phyloP scores from a whole-genome alignment of 2,113 vertebrate genomes.

The Phyllostomus hastatus region DNA sequence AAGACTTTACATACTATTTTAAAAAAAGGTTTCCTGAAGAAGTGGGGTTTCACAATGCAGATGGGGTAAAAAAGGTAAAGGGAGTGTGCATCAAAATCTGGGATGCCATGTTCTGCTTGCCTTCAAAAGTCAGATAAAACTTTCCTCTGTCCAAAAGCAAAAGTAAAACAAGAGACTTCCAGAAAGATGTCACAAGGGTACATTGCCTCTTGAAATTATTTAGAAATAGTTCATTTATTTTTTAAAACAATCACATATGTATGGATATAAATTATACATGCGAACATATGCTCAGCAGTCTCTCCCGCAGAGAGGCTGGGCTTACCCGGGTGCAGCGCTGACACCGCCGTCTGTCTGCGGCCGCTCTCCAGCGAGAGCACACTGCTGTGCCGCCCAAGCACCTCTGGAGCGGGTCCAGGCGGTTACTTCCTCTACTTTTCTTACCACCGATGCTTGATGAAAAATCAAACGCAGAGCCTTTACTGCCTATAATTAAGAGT shows the following conservation, averaged over 20 bases:
- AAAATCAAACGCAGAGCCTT: constrained; percentile 79
- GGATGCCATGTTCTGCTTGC: constrained; percentile 88
- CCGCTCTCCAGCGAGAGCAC: constrained; percentile 41
- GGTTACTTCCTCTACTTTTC: constrained; percentile 78
- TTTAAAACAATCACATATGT: constrained; percentile 76
- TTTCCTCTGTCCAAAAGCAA: constrained; percentile 93
- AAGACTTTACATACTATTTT: constrained; percentile 65
- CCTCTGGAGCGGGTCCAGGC: constrained; percentile 73
- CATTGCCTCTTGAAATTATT: constrained; percentile 80
- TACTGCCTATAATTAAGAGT: constrained; percentile 80
- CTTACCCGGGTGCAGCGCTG: neutral
- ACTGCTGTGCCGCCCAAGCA: constrained; percentile 61
- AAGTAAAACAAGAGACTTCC: constrained; percentile 62
- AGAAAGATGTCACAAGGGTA: constrained; percentile 76
- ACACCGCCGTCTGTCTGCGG: neutral
- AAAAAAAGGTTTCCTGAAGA: constrained; percentile 77
- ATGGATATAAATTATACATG: constrained; percentile 71
- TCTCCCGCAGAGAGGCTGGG: constrained; percentile 67
- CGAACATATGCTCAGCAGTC: constrained; percentile 58
- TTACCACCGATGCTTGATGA: constrained; percentile 76
- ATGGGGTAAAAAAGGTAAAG: constrained; percentile 46
- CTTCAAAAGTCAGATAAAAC: constrained; percentile 99
- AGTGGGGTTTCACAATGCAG: constrained; percentile 54
- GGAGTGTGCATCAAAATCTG: constrained; percentile 62
- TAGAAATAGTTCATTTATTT: constrained; percentile 81